Evolutionary conservation across 2,888 invertebrate genomes (phyloP).

Genomic region (Pilophorus perplexus): DNA sequence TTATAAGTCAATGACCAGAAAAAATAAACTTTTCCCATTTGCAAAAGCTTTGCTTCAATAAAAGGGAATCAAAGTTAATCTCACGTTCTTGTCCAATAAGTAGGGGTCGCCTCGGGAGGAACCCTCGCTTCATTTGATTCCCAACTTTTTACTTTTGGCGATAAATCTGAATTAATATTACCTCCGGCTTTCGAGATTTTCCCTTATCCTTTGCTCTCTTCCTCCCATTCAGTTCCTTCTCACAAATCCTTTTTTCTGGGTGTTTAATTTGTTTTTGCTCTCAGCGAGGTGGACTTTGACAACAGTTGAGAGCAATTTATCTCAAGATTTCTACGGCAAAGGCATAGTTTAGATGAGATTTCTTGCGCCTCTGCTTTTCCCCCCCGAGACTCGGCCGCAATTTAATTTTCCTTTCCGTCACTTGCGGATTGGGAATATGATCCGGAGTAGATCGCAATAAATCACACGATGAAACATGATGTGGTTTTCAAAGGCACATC

Average conservation of each 20-base stretch:
- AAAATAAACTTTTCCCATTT: constrained; percentile 37
- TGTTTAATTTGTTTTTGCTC: constrained; percentile 9
- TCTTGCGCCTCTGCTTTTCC: no score
- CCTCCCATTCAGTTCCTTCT: neutral
- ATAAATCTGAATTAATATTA: constrained; percentile 37
- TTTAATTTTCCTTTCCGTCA: no score
- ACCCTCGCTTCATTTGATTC: constrained; percentile 30
- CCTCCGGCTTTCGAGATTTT: constrained; percentile 27
- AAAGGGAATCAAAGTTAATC: constrained; percentile 38
- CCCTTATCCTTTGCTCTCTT: constrained; percentile 6
- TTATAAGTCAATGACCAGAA: constrained; percentile 31
- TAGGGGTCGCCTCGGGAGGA: neutral
- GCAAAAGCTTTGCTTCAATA: constrained; percentile 37
- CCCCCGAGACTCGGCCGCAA: no score
- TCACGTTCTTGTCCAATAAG: constrained; percentile 37
- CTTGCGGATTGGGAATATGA: no score
- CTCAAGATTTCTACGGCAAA: no score
- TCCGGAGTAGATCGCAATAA: no score
- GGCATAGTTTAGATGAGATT: no score
- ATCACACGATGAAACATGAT: no score
- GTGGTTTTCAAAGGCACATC: no score
- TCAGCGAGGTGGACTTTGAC: no score
- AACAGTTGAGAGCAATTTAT: no score
- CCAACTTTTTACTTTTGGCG: constrained; percentile 33
- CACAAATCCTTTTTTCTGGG: neutral